Base-by-base conservation (phyloP, 2,888 invertebrate species). In the Megaustenia siamemsis region DNA sequence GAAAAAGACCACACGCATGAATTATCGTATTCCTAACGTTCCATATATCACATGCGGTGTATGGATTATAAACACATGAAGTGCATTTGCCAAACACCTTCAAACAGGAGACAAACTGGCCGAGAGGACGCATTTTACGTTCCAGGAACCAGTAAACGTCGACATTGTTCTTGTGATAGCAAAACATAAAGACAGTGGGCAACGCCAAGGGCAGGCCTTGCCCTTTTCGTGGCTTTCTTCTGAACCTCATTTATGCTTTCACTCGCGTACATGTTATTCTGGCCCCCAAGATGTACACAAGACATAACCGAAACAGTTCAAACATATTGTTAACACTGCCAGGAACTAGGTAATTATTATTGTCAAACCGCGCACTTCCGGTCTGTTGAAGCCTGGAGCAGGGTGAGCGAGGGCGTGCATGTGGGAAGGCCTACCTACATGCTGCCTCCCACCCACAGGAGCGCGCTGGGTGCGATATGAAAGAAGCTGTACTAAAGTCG, bases 321-420 rank as follows among this genome's bases (percentile, higher is more conserved):
- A 78, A 78, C 78, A 78, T 78, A 28, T 63, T 63, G 63, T 78
- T 40, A 78, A 43, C 78, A 78, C 63, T 24, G 40, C 32, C 40
- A 15, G 28, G 63, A 78, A 78, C 78, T 24, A 18, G 32, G 63
- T 78, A 78, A 78, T 78, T 78, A 78, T 78, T 66, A 78, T 45
- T 73, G 49, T 73, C 73, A 73, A 73, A 73, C 73, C 73, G 73
- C 73, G 73, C 73, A 73, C 73, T 73, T 73, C 73, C 73, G 78
- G 32, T 73, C 49, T 73, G 73, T 12, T 28, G 49, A 32, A 49
- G 78, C 43, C 40, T 32, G 60, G 63, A 43, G 63, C 43, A n/a
- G 66, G 78, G 78, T 60, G 38, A 78, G 63, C 43, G 28, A 78
- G 78, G 35, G 21, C 78, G 40, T 63, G 60, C 78, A 78, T 78